Percentiles rank a stretch among this genome's conserved stretches.
Evolutionary conservation across 2,113 vertebrate species (phyloP).

Genomic region (Podarcis raffonei): DNA sequence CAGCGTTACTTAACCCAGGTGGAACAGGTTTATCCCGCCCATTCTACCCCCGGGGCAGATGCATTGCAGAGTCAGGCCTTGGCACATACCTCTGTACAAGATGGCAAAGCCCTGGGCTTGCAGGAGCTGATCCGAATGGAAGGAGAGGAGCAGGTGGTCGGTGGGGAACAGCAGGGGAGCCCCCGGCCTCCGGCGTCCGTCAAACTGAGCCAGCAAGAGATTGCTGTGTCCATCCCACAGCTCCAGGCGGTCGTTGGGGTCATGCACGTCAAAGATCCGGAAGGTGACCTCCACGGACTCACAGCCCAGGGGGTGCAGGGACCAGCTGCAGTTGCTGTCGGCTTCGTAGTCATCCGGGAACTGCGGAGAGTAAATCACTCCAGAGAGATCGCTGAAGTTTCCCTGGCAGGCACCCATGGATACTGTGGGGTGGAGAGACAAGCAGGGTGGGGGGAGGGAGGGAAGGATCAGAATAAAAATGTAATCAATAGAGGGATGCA

Average conservation of each 20-base stretch:
- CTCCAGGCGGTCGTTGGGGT: slow-evolving; percentile 66
- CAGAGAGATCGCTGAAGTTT: slow-evolving; percentile 64
- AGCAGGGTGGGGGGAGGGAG: neutral
- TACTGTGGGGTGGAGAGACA: slow-evolving; percentile 42
- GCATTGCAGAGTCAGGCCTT: neutral
- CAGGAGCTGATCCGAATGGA: slow-evolving; percentile 63
- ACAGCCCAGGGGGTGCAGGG: slow-evolving; percentile 43
- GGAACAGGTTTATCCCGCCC: neutral
- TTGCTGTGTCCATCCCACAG: slow-evolving; percentile 61
- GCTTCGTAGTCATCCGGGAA: slow-evolving; percentile 74
- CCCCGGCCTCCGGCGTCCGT: slow-evolving; percentile 56
- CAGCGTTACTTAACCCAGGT: neutral
- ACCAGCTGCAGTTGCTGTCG: slow-evolving; percentile 70
- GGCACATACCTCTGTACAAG: slow-evolving; percentile 61
- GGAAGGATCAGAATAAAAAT: neutral
- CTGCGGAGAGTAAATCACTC: slow-evolving; percentile 75
- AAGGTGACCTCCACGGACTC: slow-evolving; percentile 65
- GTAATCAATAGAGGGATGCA: neutral
- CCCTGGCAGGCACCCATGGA: slow-evolving; percentile 73
- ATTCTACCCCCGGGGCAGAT: neutral
- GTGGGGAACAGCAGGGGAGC: slow-evolving; percentile 41
- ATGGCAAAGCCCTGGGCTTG: slow-evolving; percentile 70
- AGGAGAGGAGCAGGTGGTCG: slow-evolving; percentile 53
- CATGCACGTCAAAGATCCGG: slow-evolving; percentile 66
- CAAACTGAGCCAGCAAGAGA: slow-evolving; percentile 58